Percentiles rank a stretch among this genome's conserved stretches.
phyloP scores from a whole-genome alignment of 2,888 invertebrate genomes.

The Dysmachus trigonus region DNA sequence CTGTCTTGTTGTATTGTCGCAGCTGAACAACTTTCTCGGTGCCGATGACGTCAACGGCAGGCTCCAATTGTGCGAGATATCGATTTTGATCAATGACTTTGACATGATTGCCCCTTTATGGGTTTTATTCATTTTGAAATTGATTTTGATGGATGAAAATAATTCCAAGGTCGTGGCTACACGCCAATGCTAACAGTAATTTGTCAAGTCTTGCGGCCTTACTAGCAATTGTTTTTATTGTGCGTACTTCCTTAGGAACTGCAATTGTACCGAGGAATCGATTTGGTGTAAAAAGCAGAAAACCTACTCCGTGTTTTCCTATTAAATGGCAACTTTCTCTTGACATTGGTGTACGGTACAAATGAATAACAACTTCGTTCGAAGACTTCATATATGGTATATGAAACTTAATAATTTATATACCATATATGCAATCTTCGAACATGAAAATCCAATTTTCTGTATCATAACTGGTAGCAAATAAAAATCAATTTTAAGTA shows the following conservation, averaged over 20 bases:
- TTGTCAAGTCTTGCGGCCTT: not conserved
- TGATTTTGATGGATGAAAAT: not conserved
- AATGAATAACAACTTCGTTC: not conserved
- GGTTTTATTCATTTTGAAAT: not conserved
- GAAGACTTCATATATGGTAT: no score
- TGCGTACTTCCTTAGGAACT: not conserved
- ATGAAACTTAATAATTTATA: no score
- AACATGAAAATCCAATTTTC: no score
- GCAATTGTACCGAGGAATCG: not conserved
- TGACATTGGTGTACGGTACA: not conserved
- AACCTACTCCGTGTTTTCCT: not conserved
- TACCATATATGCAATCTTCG: no score
- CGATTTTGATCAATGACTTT: slow-evolving; percentile 5
- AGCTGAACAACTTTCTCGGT: not conserved
- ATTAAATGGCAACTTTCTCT: not conserved
- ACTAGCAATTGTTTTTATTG: not conserved
- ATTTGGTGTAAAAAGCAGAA: not conserved
- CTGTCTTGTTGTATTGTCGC: not conserved
- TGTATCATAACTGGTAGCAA: no score
- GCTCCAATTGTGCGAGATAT: slow-evolving; percentile 2
- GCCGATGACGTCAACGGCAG: not conserved
- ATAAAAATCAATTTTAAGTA: no score
- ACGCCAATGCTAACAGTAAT: not conserved
- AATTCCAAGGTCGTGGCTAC: not conserved
- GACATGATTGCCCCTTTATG: not conserved